Evolutionary conservation across 2,113 vertebrate species (phyloP), one percentile per base, ranked within the genome.

Genomic region (Tautogolabrus adspersus): DNA sequence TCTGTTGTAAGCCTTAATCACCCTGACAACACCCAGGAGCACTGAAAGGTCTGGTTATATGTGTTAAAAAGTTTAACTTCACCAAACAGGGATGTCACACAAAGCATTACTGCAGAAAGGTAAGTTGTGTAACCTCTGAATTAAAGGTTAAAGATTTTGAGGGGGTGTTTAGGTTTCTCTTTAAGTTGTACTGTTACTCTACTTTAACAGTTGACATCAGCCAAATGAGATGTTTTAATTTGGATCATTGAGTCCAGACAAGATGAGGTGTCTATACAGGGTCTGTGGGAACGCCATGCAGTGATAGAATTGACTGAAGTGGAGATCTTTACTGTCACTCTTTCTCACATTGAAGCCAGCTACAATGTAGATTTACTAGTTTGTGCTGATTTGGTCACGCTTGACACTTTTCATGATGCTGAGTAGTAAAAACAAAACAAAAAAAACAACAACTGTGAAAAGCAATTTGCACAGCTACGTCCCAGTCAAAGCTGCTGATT

Each of bases 401-500:
- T 63, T 30, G 70, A 73, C 88, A 88, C 81, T 19, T 61, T 75
- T 30, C 19, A 13, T 62, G 63, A 61, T 61, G 60, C 56, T 16
- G 74, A 70, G 51, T 66, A 22, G 69, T 66, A 76, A 75, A 85
- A 82, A 85, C 30, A 34, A 34, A 34, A 34, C 30, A 34, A 6
- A 34, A 34, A 34, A 34, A 34, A 34, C 30, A 34, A 34, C 80
- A 86, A 66, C 71, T 60, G 74, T 66, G 73, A 88, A 78, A 77
- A 84, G 82, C 68, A 79, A 88, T 75, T 70, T 84, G 83, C 72
- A 61, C 83, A 83, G 63, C 76, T 26, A 65, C 64, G 67, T 82
- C 72, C 61, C 79, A 61, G 58, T 51, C 57, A 74, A 70, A 80
- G 55, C 81, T 46, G 72, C 65, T 10, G 67, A 81, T 86, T 87